Evolutionary conservation across 2,797 vertebrate species (phyloP).

Genomic region (Anolis apletophallus): DNA sequence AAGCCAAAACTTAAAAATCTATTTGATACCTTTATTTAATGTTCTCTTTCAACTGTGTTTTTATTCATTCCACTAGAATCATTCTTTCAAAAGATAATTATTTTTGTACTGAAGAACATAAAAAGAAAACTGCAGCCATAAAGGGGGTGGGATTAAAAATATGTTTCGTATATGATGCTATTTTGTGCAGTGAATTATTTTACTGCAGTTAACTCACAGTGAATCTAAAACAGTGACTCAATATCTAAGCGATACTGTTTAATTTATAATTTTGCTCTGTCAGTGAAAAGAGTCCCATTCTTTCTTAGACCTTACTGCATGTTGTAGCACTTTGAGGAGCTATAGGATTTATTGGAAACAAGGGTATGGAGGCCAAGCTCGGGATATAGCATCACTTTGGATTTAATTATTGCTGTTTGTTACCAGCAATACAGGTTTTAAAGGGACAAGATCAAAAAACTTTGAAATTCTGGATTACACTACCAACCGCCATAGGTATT

Average conservation of each 20-base stretch:
- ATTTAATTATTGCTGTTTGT: background rate
- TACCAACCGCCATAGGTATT: background rate
- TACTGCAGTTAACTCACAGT: background rate
- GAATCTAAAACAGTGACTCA: background rate
- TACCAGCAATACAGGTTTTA: background rate
- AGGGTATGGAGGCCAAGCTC: background rate
- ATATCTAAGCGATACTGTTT: background rate
- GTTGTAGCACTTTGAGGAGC: background rate
- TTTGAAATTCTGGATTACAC: background rate
- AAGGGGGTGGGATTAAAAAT: background rate
- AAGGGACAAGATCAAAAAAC: background rate
- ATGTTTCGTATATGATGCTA: background rate
- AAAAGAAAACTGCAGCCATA: background rate
- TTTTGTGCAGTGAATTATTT: background rate
- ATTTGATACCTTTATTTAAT: background rate
- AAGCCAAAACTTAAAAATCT: background rate
- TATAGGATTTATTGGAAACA: background rate
- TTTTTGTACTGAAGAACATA: background rate
- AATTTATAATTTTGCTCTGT: background rate
- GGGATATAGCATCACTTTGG: background rate
- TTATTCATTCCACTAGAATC: background rate
- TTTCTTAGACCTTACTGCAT: background rate
- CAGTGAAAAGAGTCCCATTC: background rate
- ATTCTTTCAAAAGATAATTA: background rate
- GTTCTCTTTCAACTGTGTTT: background rate